Conservation (phyloP, 2,888 invertebrate species). For the Cephalotes varians region DNA sequence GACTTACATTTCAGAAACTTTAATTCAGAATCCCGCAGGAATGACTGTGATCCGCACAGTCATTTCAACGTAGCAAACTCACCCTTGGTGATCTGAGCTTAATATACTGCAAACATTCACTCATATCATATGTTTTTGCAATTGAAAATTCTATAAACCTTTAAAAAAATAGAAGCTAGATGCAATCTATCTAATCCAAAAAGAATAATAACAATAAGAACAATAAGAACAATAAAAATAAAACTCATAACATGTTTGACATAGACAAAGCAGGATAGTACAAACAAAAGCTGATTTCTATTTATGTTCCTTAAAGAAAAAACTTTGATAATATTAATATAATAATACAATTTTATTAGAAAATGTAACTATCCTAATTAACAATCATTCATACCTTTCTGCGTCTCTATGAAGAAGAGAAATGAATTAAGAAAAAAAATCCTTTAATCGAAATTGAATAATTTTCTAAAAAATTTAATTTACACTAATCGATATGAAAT, state of each 20-base stretch:
- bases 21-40: neutral
- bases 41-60: neutral
- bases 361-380: neutral
- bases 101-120: neutral
- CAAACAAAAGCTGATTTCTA: neutral
- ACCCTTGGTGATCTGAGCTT: neutral
- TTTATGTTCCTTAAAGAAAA: neutral
- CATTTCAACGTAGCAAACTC: neutral
- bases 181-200: neutral
- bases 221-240: neutral
- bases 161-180: neutral
- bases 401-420: neutral
- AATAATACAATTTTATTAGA: neutral
- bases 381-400: neutral
- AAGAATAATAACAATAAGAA: neutral
- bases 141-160: neutral
- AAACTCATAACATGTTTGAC: neutral
- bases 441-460: neutral
- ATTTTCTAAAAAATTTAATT: neutral
- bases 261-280: neutral
- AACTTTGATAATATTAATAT: neutral
- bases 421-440: neutral
- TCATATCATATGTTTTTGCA: neutral
- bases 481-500: neutral
- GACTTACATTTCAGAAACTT: conserved; percentile 7